Evolutionary conservation across 30 jellyfish, hydroid and myxozoan genomes (phyloP).

Genomic region (Morbakka virulenta): DNA sequence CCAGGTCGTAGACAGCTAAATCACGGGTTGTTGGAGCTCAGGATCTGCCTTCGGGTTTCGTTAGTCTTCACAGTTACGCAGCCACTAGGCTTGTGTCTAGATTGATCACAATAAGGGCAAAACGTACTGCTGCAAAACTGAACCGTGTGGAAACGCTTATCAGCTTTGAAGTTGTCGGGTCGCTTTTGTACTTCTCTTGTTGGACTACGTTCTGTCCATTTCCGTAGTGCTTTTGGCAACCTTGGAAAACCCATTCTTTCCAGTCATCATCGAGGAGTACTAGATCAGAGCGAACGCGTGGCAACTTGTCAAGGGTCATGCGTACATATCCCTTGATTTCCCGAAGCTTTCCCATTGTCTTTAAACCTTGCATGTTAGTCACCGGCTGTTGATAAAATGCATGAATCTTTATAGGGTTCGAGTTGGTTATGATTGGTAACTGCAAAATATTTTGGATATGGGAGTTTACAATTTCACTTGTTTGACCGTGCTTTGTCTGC

Average conservation of each 20-base stretch:
- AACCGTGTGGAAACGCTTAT: constrained; percentile 14
- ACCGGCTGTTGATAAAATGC: constrained; percentile 52
- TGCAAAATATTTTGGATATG: constrained; percentile 48
- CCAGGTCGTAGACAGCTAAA: constrained; percentile 41
- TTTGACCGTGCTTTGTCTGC: too few relatives aligned
- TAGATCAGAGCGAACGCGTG: constrained; percentile 37
- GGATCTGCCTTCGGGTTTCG: constrained; percentile 21
- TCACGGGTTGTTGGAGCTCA: constrained; percentile 26
- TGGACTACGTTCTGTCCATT: constrained; percentile 42
- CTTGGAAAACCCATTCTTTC: constrained; percentile 57
- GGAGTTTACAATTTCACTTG: constrained; percentile 39
- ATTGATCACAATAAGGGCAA: constrained; percentile 39
- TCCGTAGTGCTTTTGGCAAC: constrained; percentile 24
- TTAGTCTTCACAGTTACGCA: constrained; percentile 19
- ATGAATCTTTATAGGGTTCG: constrained; percentile 25
- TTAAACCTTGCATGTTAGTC: constrained; percentile 48
- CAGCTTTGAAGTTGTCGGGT: constrained; percentile 2
- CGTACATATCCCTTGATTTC: constrained; percentile 41
- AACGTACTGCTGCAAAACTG: background rate
- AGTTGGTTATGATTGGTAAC: constrained; percentile 33
- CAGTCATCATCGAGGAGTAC: constrained; percentile 34
- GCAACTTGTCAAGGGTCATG: constrained; percentile 49
- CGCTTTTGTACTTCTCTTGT: background rate
- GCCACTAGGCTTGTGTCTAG: constrained; percentile 38
- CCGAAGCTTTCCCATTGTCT: constrained; percentile 33